phyloP scores from a whole-genome alignment of 92 coral and sea anemone genomes.

The Umimayanthus chanpuru region DNA sequence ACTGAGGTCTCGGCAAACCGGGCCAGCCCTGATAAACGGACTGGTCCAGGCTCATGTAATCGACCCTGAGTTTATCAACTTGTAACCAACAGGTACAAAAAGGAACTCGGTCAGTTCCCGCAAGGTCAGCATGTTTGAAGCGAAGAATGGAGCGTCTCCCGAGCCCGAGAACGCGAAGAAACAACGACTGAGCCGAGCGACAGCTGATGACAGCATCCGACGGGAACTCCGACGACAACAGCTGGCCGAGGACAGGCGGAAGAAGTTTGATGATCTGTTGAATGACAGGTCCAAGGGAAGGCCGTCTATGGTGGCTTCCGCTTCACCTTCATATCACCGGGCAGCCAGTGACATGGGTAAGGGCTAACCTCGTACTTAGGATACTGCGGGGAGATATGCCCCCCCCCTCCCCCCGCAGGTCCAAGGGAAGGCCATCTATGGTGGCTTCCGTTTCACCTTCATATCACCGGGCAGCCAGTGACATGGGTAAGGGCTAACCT shows the following conservation, averaged over 20 bases:
- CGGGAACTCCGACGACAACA: slow-evolving; percentile 80
- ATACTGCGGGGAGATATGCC: too few relatives aligned
- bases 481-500: not conserved
- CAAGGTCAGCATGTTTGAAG: slow-evolving; percentile 66
- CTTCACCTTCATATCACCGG: not conserved
- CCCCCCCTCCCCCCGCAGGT: not conserved
- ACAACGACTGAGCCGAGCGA: slow-evolving; percentile 75
- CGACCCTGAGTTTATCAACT: too few relatives aligned
- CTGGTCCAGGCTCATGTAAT: too few relatives aligned
- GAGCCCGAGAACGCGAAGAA: slow-evolving; percentile 46
- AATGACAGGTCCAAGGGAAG: not conserved
- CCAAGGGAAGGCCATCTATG: not conserved
- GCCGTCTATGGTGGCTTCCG: not conserved
- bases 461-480: not conserved
- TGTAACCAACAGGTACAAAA: slow-evolving; percentile 46
- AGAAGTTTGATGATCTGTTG: slow-evolving; percentile 54
- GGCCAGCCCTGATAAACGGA: too few relatives aligned
- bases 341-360: not conserved
- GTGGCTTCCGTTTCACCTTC: not conserved
- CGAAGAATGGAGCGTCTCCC: slow-evolving; percentile 14
- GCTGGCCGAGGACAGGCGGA: slow-evolving; percentile 86
- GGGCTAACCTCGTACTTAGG: not conserved
- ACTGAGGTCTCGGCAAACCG: too few relatives aligned
- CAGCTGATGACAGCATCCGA: slow-evolving; percentile 82
- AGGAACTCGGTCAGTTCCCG: slow-evolving; percentile 2